These are phyloP conservation scores for Neosilurus hyrtlii DNA, from an alignment of 2,797 vertebrate species.

Conservation along the genomic window DNA sequence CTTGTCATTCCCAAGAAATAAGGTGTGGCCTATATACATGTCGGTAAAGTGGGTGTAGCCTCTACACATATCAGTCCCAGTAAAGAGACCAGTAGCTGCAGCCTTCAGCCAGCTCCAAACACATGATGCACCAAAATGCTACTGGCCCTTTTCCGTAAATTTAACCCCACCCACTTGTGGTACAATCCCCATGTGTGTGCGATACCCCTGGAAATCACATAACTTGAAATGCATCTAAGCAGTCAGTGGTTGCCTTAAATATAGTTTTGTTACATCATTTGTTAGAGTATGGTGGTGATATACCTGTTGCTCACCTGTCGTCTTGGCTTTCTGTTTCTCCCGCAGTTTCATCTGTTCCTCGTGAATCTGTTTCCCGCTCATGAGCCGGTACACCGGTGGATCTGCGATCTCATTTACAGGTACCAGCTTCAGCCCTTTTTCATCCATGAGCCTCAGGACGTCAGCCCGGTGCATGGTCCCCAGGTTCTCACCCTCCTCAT, in stretches of 20 bases:
- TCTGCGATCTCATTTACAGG: constrained; percentile 66
- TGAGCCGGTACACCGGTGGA: constrained; percentile 84
- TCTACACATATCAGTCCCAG: background rate
- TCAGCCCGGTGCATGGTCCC: constrained; percentile 82
- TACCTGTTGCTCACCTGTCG: constrained; percentile 51
- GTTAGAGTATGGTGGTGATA: background rate
- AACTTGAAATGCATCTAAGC: background rate
- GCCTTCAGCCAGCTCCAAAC: background rate
- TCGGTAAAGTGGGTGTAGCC: background rate
- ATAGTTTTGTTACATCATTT: background rate
- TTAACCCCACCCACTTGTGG: background rate
- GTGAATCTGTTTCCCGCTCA: constrained; percentile 86
- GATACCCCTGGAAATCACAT: background rate
- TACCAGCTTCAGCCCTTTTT: constrained; percentile 79
- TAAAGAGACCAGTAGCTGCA: background rate
- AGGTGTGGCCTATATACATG: background rate
- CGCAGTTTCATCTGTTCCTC: constrained; percentile 79
- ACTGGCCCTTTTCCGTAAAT: background rate
- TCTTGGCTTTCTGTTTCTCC: constrained; percentile 76
- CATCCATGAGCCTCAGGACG: constrained; percentile 80
- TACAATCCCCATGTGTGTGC: no score
- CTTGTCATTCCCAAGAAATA: background rate
- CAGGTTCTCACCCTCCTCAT: constrained; percentile 76
- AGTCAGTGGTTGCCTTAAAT: background rate
- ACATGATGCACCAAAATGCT: background rate